Percentiles rank a stretch among this genome's conserved stretches.
Conservation (phyloP, 2,888 invertebrate genomes). For the Trichopoda pennipes region DNA sequence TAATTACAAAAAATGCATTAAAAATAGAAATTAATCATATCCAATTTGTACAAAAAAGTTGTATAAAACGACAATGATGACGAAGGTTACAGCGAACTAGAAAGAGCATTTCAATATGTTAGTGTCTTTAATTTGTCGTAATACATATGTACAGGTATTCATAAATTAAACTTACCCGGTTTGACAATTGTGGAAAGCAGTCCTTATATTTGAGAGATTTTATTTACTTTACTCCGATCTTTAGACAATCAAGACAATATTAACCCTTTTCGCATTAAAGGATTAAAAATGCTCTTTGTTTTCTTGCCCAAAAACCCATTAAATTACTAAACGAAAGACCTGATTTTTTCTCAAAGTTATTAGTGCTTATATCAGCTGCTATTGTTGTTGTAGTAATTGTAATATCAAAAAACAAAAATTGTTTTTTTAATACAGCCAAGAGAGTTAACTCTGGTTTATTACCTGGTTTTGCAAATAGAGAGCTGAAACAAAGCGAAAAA, state of each 20-base stretch:
- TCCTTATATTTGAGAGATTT: too few relatives aligned
- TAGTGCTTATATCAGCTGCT: conserved; percentile 24
- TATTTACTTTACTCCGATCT: neutral
- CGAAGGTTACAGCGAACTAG: too few relatives aligned
- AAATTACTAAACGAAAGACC: conserved; percentile 59
- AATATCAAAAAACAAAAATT: conserved; percentile 27
- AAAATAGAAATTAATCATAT: too few relatives aligned
- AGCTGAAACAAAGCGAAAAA: conserved; percentile 16
- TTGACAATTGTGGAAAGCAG: too few relatives aligned
- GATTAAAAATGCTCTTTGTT: conserved; percentile 34
- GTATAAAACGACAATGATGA: too few relatives aligned
- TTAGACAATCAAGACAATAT: neutral
- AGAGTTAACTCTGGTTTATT: conserved; percentile 35
- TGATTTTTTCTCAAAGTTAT: conserved; percentile 44
- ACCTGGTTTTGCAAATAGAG: conserved; percentile 33
- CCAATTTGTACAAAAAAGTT: too few relatives aligned
- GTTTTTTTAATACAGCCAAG: conserved; percentile 34
- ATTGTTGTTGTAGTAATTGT: neutral
- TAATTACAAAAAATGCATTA: too few relatives aligned
- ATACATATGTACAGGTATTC: too few relatives aligned
- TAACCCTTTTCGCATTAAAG: conserved; percentile 13
- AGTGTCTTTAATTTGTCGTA: too few relatives aligned
- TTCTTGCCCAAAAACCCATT: conserved; percentile 37
- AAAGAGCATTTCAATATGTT: too few relatives aligned
- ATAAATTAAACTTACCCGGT: too few relatives aligned